Evolutionary conservation across 2,888 invertebrate genomes (phyloP), one percentile per base, ranked within the genome.

Genomic region (Malthinus seriepunctatus): DNA sequence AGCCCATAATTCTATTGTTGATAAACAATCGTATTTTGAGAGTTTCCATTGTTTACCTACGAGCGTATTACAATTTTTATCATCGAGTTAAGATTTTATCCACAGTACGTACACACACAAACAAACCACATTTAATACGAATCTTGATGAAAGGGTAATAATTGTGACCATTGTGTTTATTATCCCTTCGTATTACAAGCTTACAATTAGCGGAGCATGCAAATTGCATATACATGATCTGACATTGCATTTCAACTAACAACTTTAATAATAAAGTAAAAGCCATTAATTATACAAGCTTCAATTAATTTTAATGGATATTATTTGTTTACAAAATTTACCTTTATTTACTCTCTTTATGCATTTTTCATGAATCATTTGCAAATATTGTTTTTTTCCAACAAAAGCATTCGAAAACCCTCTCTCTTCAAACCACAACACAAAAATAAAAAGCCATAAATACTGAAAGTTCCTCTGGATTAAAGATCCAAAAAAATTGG

Each of bases 261-360:
- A 44, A 42, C 42, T 42, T 42, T 42, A 39, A 32, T 12, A 54
- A 54, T 38, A 54, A 48, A 32, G 47, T 48, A 23, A 23, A 23
- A 5, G 23, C 23, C 5, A 23, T 2, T 23, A 23, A 23, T 23
- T 23, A 23, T 23, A 5, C 23, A 23, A 23, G 23, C 23, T 23
- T 23, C 23, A 5, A 23, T 23, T 23, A 23, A 23, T 23, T 23
- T 23, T 23, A 23, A 23, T 23, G 23, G 23, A 23, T 3, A 23
- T 23, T 23, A 23, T 23, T 23, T 23, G 23, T 23, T 23, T 23
- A 23, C 23, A 23, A 23, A 23, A 3, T 23, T 5, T 23, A 23
- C 23, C 23, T 23, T 23, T 5, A 23, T 23, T 23, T 3, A 23
- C 3, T 23, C 23, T 5, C 5, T 23, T 23, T 23, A 23, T 23